phyloP scores from a whole-genome alignment of 1,140 invertebrate genomes.

The Cephus cinctus region DNA sequence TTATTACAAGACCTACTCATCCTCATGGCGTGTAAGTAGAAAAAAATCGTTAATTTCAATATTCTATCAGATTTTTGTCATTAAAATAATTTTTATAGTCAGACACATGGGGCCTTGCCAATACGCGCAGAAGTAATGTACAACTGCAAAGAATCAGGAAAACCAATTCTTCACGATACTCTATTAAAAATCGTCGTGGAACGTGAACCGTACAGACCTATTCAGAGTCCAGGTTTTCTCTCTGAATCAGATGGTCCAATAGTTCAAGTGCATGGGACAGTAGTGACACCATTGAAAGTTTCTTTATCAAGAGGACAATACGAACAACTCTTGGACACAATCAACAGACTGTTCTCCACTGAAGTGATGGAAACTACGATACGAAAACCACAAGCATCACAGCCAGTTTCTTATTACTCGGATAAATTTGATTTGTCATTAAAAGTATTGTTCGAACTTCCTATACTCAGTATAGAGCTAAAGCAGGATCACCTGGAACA shows the following conservation, averaged over 20 bases:
- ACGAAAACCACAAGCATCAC: constrained; percentile 25
- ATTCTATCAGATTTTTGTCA: too few relatives aligned
- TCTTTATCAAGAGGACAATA: constrained; percentile 84
- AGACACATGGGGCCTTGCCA: constrained; percentile 33
- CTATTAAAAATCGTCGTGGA: constrained; percentile 67
- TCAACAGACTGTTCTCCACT: constrained; percentile 55
- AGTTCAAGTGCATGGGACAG: constrained; percentile 71
- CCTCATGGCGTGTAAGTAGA: too few relatives aligned
- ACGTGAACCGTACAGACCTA: constrained; percentile 37
- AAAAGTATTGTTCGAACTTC: constrained; percentile 69
- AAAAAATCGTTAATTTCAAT: too few relatives aligned
- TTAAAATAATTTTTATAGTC: too few relatives aligned
- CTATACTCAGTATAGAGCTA: constrained; percentile 71
- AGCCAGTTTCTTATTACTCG: constrained; percentile 23
- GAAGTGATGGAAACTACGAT: constrained; percentile 22
- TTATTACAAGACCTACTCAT: constrained; percentile 48
- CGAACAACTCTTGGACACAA: constrained; percentile 81
- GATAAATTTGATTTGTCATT: constrained; percentile 48
- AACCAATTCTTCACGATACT: constrained; percentile 81
- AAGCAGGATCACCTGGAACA: constrained; percentile 67
- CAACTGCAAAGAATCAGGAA: constrained; percentile 63
- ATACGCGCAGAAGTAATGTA: constrained; percentile 65
- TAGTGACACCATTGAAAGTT: constrained; percentile 81
- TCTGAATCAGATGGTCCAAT: constrained; percentile 46
- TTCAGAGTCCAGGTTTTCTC: constrained; percentile 42